Percentiles rank a stretch among this genome's conserved stretches.
Conservation (phyloP, 2,113 vertebrate genomes). For the Catharus minimus region DNA sequence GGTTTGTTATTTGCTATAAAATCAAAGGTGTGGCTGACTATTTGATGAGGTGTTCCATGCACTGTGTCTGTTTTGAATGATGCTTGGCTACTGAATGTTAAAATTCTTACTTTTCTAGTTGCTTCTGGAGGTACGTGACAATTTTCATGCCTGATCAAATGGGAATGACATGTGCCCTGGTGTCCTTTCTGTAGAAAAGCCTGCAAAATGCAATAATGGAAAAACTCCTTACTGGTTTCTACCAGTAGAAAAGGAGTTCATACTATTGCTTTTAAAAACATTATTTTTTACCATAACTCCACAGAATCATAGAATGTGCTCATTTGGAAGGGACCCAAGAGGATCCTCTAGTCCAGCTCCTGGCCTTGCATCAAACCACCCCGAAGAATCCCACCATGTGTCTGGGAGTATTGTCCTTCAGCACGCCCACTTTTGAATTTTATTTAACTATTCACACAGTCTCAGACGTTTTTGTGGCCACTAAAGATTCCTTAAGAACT, state of each 20-base stretch:
- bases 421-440: accelerated
- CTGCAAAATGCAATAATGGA: neutral
- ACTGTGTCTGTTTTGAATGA: neutral
- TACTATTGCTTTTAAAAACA: neutral
- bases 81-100: neutral
- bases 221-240: neutral
- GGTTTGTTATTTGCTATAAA: neutral
- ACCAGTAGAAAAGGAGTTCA: neutral
- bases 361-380: neutral
- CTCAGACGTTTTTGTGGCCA: neutral
- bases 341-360: neutral
- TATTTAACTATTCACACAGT: neutral
- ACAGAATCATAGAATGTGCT: neutral
- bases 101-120: neutral
- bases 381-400: neutral
- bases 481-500: neutral
- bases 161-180: neutral
- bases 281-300: neutral
- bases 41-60: neutral
- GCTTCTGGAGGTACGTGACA: neutral
- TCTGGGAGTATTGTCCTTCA: neutral
- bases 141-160: neutral
- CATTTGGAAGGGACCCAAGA: neutral
- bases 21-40: neutral
- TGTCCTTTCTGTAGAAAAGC: neutral